Evolutionary conservation across 2,113 vertebrate species (phyloP).

Genomic region (Pica pica): DNA sequence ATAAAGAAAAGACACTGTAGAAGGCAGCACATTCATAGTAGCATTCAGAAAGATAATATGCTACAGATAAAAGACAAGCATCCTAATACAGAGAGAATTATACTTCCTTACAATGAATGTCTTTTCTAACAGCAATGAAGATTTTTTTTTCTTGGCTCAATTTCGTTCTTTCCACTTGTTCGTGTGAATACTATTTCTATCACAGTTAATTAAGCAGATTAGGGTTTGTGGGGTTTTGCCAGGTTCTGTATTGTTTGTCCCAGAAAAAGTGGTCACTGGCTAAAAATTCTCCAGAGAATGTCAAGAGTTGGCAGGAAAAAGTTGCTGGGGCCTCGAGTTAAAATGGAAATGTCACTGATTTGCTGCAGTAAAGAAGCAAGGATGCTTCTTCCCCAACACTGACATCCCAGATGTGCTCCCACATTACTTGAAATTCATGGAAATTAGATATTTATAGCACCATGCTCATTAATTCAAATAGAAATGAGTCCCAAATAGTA

Average conservation of each 20-base stretch:
- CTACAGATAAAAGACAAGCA: not conserved
- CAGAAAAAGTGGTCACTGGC: not conserved
- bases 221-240: not conserved
- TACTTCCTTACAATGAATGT: not conserved
- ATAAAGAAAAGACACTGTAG: not conserved
- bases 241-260: not conserved
- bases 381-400: not conserved
- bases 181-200: not conserved
- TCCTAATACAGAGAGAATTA: not conserved
- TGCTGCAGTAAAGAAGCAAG: not conserved
- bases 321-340: fast-evolving
- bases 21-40: not conserved
- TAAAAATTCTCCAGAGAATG: not conserved
- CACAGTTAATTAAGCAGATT: not conserved
- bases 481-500: constrained; percentile 10
- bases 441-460: constrained; percentile 50
- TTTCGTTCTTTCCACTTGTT: not conserved
- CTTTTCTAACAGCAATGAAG: not conserved
- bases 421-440: constrained; percentile 7
- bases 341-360: not conserved
- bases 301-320: not conserved
- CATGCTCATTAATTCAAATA: not conserved
- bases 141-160: not conserved
- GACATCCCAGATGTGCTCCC: not conserved
- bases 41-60: not conserved